Percentiles rank a stretch among this genome's conserved stretches.
phyloP scores from a whole-genome alignment of 1,140 invertebrate genomes.

The Amyelois transitella region DNA sequence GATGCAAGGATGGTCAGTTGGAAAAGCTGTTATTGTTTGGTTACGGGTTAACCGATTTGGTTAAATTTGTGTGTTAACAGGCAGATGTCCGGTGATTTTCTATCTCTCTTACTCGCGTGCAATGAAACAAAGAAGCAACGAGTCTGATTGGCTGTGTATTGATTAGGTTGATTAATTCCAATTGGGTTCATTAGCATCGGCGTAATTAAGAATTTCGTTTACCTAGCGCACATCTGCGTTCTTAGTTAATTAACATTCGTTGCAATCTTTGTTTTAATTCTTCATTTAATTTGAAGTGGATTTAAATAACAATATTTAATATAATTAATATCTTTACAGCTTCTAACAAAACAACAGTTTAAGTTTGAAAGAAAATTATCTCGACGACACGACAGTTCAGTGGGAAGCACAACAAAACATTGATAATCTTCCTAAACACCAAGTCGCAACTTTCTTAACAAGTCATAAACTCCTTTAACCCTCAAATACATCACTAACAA shows the following conservation, averaged over 20 bases:
- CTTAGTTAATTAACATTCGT: too few relatives aligned
- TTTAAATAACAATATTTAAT: too few relatives aligned
- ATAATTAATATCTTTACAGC: too few relatives aligned
- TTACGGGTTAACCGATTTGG: conserved; percentile 72
- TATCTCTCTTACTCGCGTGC: conserved; percentile 26
- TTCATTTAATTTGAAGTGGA: too few relatives aligned
- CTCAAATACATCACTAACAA: conserved; percentile 27
- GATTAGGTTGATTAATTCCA: conserved; percentile 39
- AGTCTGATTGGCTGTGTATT: conserved; percentile 51
- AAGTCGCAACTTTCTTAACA: neutral
- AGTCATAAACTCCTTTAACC: conserved; percentile 16
- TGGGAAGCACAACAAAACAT: neutral
- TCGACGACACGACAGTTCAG: too few relatives aligned
- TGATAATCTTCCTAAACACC: neutral
- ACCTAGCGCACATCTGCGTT: neutral
- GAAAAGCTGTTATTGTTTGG: conserved; percentile 72
- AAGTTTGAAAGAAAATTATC: too few relatives aligned
- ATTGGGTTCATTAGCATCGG: conserved; percentile 31
- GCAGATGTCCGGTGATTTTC: conserved; percentile 51
- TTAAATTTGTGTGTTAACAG: conserved; percentile 70
- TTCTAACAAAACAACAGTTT: too few relatives aligned
- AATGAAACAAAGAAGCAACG: conserved; percentile 17
- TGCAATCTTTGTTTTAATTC: too few relatives aligned
- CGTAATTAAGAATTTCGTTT: conserved; percentile 24
- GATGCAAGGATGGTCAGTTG: conserved; percentile 53